Base-by-base conservation (phyloP, 1,140 invertebrate genomes). In the Xylocopa sonorina region DNA sequence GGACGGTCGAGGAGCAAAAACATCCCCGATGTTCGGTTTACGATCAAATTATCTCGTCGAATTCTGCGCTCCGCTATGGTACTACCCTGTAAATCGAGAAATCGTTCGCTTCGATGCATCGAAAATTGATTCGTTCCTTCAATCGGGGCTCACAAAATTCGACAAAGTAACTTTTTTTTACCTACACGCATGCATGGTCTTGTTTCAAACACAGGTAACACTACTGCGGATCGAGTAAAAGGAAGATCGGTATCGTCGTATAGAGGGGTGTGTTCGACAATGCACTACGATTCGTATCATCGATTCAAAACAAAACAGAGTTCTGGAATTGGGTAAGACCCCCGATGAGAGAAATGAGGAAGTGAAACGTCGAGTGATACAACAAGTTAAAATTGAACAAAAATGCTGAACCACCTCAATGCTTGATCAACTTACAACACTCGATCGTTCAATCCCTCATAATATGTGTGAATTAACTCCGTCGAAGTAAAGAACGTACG, bases 101-200 rank as follows among this genome's bases (percentile, higher is more conserved):
- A n/a, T n/a, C n/a, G n/a, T n/a, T n/a, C n/a, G n/a, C n/a, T n/a
- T n/a, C n/a, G n/a, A n/a, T n/a, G n/a, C n/a, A n/a, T n/a, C n/a
- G n/a, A n/a, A n/a, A n/a, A n/a, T n/a, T n/a, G n/a, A n/a, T n/a
- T n/a, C n/a, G n/a, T n/a, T n/a, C n/a, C n/a, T n/a, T n/a, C n/a
- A n/a, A n/a, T n/a, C n/a, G n/a, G n/a, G n/a, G n/a, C n/a, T 67
- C 51, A 46, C 27, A 68, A 68, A 55, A 76, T 68, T 76, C 63
- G 27, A 21, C 34, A 32, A 12, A 34, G 3, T 2, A 34, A n/a
- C n/a, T n/a, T n/a, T 7, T 2, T 9, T 21, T 9, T 24, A 55
- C 18, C 60, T 18, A 50, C n/a, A 14, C 38, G n/a, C 73, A 76
- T 76, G 73, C 73, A 57, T 53, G 9, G 1, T n/a, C 43, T 32